A percentile compares a stretch with the other conserved stretches of the same genome.
Evolutionary conservation across 2,797 vertebrate genomes (phyloP).

Genomic region (Macropus fuliginosus): DNA sequence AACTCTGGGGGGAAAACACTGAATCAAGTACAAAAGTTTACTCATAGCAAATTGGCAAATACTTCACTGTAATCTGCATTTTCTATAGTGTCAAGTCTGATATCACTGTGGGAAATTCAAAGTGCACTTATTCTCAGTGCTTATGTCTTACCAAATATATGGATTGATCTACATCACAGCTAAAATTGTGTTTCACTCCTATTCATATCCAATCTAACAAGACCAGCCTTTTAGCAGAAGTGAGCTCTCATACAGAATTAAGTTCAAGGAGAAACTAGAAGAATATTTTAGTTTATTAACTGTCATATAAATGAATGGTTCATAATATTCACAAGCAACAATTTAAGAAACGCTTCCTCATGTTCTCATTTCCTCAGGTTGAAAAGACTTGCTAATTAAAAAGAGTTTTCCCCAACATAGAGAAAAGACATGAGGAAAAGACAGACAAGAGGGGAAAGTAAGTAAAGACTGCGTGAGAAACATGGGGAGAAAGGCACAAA

Average conservation of each 20-base stretch:
- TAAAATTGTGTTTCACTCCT: not conserved
- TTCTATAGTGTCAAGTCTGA: conserved; percentile 58
- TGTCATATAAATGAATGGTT: not conserved
- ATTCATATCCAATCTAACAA: not conserved
- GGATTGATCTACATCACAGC: not conserved
- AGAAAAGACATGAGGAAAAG: conserved; percentile 31
- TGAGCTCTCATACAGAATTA: not conserved
- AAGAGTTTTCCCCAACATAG: conserved; percentile 51
- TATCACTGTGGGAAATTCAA: not conserved
- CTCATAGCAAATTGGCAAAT: conserved; percentile 49
- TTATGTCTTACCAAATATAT: not conserved
- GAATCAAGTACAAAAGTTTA: conserved; percentile 52
- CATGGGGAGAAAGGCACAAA: not conserved
- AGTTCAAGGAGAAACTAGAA: not conserved
- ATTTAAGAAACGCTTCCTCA: not conserved
- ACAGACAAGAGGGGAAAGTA: conserved; percentile 58
- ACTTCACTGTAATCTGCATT: conserved; percentile 32
- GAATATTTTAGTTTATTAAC: not conserved
- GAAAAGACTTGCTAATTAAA: conserved; percentile 68
- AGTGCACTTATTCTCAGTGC: not conserved
- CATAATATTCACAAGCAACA: not conserved
- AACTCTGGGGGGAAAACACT: conserved; percentile 34
- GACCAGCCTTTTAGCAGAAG: not conserved
- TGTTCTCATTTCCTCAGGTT: conserved; percentile 64
- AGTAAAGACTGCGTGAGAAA: conserved; percentile 12